Conservation (phyloP, 2,113 vertebrate genomes). For the Lanius collurio region DNA sequence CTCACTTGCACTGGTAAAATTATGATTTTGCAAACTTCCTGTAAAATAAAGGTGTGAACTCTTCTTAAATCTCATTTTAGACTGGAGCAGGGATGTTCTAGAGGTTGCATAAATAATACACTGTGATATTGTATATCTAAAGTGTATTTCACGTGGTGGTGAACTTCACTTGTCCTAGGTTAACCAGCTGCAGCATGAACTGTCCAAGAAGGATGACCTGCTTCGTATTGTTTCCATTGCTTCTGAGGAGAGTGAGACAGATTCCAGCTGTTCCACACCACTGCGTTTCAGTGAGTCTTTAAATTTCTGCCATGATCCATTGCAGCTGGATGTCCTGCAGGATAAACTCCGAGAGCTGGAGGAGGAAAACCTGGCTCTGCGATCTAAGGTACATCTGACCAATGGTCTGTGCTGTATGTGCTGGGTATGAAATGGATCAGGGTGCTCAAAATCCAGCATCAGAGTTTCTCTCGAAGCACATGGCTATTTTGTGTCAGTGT, state of each 20-base stretch:
- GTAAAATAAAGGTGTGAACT: neutral
- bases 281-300: constrained; percentile 77
- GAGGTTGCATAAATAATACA: neutral
- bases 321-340: constrained; percentile 89
- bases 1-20: neutral
- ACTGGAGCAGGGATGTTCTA: neutral
- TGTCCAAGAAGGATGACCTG: constrained; percentile 93
- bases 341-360: constrained; percentile 93
- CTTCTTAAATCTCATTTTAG: neutral
- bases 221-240: constrained; percentile 91
- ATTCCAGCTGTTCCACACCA: constrained; percentile 89
- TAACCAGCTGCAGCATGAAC: constrained; percentile 94
- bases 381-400: constrained; percentile 79
- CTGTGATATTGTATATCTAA: neutral
- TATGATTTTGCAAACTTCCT: neutral
- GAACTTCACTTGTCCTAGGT: constrained; percentile 73
- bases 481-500: neutral
- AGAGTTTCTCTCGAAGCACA: neutral
- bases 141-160: neutral
- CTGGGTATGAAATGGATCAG: neutral
- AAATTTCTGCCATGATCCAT: constrained; percentile 71
- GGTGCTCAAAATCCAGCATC: neutral
- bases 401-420: rapidly evolving
- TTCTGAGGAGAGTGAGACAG: constrained; percentile 93
- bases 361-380: constrained; percentile 90